These are phyloP conservation scores for Hypolimnas misippus DNA, from an alignment of 2,888 invertebrate species.

Conservation along the genomic window DNA sequence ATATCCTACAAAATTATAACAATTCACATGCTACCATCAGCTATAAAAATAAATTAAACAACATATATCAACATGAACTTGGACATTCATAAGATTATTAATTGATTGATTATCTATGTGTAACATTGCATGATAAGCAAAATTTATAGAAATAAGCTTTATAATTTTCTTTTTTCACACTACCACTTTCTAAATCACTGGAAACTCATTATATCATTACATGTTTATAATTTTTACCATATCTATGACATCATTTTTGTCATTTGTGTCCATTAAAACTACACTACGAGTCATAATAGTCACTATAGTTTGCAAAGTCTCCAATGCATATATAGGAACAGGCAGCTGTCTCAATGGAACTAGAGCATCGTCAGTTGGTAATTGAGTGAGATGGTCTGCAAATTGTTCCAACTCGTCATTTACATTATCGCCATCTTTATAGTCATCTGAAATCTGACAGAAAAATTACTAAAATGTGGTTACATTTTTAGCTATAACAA, in stretches of 20 bases:
- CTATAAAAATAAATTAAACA: no score
- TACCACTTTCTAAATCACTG: no score
- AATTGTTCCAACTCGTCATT: slow-evolving; percentile 65
- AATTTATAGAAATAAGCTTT: no score
- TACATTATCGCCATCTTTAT: slow-evolving; percentile 56
- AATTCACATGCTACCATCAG: no score
- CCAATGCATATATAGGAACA: slow-evolving; percentile 67
- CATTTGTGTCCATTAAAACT: slow-evolving; percentile 49
- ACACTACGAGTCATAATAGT: slow-evolving; percentile 63
- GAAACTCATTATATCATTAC: background rate
- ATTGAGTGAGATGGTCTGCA: slow-evolving; percentile 47
- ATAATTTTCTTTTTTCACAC: no score
- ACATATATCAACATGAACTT: no score
- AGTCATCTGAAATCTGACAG: slow-evolving; percentile 56
- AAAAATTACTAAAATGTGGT: no score
- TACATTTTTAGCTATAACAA: no score
- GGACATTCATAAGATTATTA: no score
- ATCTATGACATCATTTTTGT: slow-evolving; percentile 55
- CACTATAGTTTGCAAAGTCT: slow-evolving; percentile 61
- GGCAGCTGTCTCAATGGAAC: slow-evolving; percentile 67
- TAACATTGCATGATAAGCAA: no score
- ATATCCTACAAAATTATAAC: no score
- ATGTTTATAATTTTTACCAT: slow-evolving; percentile 52
- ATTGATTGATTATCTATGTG: no score
- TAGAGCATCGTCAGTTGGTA: slow-evolving; percentile 56